A percentile compares a stretch with the other conserved stretches of the same genome.
Evolutionary conservation across 2,888 invertebrate species (phyloP).

Genomic region (Netelia inedita): DNA sequence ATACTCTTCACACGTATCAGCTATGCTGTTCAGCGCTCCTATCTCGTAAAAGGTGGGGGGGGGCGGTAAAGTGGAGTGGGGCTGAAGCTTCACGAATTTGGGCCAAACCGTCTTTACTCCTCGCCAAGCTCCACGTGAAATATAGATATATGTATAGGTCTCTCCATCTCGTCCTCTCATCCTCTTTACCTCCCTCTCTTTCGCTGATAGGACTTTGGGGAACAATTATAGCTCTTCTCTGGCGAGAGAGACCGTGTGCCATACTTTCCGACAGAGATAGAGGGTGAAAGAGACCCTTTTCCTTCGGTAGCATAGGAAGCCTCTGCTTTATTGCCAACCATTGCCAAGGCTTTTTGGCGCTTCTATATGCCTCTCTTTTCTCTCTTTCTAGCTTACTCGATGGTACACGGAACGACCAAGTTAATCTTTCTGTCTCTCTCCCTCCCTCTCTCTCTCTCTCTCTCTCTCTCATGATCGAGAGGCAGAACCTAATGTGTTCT

Average conservation of each 20-base stretch:
- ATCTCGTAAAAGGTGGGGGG: background rate
- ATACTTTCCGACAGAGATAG: constrained; percentile 6
- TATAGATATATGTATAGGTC: constrained; percentile 16
- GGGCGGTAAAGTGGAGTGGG: background rate
- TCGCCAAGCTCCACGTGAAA: constrained; percentile 72
- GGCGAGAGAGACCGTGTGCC: constrained; percentile 47
- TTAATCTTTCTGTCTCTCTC: constrained; percentile 24
- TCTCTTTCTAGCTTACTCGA: constrained; percentile 9
- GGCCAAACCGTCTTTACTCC: constrained; percentile 58
- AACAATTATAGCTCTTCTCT: constrained; percentile 79
- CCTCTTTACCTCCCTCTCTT: constrained; percentile 75
- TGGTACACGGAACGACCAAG: constrained; percentile 19
- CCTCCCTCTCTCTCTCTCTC: constrained; percentile 17
- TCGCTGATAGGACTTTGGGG: constrained; percentile 79
- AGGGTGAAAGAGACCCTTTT: constrained; percentile 66
- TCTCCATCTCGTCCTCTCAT: constrained; percentile 67
- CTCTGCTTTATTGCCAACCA: constrained; percentile 74
- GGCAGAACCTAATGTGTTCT: constrained; percentile 22
- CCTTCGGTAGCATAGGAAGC: constrained; percentile 69
- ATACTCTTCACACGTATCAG: constrained; percentile 55
- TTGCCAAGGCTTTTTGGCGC: constrained; percentile 69
- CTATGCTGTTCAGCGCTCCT: background rate
- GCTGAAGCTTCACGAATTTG: constrained; percentile 60
- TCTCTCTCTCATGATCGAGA: constrained; percentile 31
- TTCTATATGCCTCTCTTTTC: constrained; percentile 27